These are phyloP conservation scores for Cryptomyrus ogoouensis DNA, from an alignment of 2,113 vertebrate genomes.

Conservation along the genomic window DNA sequence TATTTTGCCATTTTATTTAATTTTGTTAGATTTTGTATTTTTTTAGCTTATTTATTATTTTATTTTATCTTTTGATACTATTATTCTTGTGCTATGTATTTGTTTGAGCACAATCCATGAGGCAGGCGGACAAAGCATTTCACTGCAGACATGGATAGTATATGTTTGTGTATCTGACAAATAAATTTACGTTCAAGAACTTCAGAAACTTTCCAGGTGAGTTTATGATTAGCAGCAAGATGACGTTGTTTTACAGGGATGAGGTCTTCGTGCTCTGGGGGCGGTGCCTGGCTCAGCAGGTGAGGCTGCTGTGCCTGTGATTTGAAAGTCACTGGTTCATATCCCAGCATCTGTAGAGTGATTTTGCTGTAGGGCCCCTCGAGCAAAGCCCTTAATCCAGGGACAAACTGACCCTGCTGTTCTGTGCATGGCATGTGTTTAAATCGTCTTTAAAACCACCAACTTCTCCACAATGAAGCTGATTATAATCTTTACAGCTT, in stretches of 20 bases:
- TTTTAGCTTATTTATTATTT: neutral
- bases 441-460: neutral
- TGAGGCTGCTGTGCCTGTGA: neutral
- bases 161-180: neutral
- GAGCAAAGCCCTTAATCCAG: neutral
- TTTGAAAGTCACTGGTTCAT: neutral
- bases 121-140: neutral
- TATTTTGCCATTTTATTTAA: neutral
- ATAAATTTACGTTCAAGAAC: neutral
- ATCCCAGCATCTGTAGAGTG: neutral
- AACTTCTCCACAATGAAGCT: neutral
- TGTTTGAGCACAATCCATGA: neutral
- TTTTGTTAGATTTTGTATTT: neutral
- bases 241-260: neutral
- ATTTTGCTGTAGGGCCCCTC: neutral
- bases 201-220: neutral
- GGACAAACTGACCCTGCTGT: neutral
- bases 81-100: neutral
- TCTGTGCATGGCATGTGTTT: neutral
- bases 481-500: neutral
- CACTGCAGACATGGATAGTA: neutral
- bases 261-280: neutral
- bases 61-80: neutral
- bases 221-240: neutral
- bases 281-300: neutral